phyloP scores from a whole-genome alignment of 2,888 invertebrate species.

The Axea sp. region DNA sequence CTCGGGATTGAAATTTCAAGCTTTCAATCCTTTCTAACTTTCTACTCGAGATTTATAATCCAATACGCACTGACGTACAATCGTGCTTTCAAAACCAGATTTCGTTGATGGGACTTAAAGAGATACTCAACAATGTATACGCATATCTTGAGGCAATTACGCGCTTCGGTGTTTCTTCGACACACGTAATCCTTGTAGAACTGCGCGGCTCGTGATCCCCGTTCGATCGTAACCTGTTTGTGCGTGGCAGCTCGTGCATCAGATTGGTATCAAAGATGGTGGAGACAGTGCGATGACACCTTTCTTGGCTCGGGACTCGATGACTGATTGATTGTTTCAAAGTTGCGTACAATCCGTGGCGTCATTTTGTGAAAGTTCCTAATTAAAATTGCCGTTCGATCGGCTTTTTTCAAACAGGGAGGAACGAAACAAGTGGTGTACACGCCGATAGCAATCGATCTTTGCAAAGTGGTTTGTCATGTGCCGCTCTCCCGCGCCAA shows the following conservation, averaged over 20 bases:
- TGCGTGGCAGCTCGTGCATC: conserved; percentile 1
- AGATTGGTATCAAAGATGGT: conserved; percentile 10
- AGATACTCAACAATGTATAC: conserved; percentile 18
- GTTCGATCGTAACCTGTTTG: conserved; percentile 8
- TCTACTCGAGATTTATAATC: conserved; percentile 9
- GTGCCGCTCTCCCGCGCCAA: conserved; percentile 10
- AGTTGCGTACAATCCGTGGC: conserved; percentile 8
- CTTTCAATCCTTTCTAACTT: conserved; percentile 2
- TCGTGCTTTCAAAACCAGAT: conserved; percentile 16
- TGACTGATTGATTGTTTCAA: conserved; percentile 6
- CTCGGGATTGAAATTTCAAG: conserved; percentile 7
- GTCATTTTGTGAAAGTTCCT: conserved; percentile 10
- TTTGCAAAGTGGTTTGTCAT: conserved; percentile 42
- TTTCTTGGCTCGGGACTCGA: too few species aligned
- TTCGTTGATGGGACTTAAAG: conserved; percentile 17
- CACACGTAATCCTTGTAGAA: conserved; percentile 20
- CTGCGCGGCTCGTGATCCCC: conserved; percentile 9
- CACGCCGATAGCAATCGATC: conserved; percentile 43
- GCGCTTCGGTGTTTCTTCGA: conserved; percentile 4
- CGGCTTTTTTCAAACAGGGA: conserved; percentile 3
- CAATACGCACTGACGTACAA: conserved; percentile 7
- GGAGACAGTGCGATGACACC: conserved; percentile 27
- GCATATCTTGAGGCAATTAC: conserved; percentile 20
- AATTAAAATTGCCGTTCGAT: conserved; percentile 27
- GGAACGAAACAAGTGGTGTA: conserved; percentile 18